Conservation (phyloP, 2,888 invertebrate species). For the Phlogophora meticulosa region DNA sequence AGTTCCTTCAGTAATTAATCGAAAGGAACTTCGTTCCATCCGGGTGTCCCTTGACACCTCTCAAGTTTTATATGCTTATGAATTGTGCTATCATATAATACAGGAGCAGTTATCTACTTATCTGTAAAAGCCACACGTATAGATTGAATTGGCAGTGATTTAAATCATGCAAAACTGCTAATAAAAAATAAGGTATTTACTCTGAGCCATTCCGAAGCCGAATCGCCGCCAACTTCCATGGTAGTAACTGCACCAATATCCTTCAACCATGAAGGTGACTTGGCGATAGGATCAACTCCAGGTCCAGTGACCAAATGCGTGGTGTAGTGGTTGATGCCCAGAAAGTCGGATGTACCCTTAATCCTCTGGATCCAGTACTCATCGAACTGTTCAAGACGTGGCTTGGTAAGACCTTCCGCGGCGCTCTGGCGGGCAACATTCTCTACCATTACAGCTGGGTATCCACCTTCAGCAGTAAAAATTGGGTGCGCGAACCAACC, state of each 20-base stretch:
- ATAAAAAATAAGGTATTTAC: constrained; percentile 67
- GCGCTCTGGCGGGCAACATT: constrained; percentile 84
- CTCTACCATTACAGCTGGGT: constrained; percentile 87
- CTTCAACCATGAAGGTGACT: constrained; percentile 88
- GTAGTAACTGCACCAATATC: constrained; percentile 87
- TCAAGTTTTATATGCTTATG: too few relatives aligned
- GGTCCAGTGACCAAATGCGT: constrained; percentile 85
- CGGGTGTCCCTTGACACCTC: too few relatives aligned
- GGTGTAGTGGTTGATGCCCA: constrained; percentile 90
- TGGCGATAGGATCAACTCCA: constrained; percentile 84
- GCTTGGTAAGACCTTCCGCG: constrained; percentile 81
- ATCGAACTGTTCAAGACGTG: constrained; percentile 87
- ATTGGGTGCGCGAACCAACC: constrained; percentile 91
- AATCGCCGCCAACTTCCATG: constrained; percentile 86
- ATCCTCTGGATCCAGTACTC: constrained; percentile 86
- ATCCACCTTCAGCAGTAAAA: constrained; percentile 88
- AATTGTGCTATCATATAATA: background rate
- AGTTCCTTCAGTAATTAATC: too few relatives aligned
- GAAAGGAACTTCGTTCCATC: too few relatives aligned
- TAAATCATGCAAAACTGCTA: background rate
- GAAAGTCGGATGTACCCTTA: constrained; percentile 87
- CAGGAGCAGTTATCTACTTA: background rate
- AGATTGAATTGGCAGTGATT: background rate
- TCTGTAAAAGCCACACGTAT: too few relatives aligned
- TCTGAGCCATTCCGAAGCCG: constrained; percentile 89